phyloP scores from a whole-genome alignment of 2,797 vertebrate species.

The Poeciliopsis gracilis region DNA sequence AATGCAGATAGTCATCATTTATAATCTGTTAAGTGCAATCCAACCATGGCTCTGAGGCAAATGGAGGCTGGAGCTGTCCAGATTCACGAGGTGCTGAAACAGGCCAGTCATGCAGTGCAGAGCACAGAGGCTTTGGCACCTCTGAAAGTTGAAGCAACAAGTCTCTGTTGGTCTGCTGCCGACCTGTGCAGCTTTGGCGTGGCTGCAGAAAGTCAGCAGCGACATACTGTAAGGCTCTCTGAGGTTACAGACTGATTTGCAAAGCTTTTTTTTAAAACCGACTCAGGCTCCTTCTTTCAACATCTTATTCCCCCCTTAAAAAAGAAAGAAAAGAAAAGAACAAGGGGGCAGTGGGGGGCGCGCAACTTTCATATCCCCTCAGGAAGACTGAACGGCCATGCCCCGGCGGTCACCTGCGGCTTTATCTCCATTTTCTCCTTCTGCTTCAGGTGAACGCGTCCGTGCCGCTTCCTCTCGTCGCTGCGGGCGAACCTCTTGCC shows the following conservation, averaged over 20 bases:
- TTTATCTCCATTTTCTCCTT: slow-evolving; percentile 95
- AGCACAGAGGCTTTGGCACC: slow-evolving; percentile 58
- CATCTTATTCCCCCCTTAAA: not conserved
- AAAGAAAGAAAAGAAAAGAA: not conserved
- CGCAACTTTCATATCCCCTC: slow-evolving; percentile 80
- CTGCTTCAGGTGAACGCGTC: slow-evolving; percentile 96
- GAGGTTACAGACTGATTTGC: not conserved
- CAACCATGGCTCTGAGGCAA: slow-evolving; percentile 70
- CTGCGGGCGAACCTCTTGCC: slow-evolving; percentile 94
- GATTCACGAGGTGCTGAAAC: slow-evolving; percentile 78
- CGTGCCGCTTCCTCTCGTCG: slow-evolving; percentile 95
- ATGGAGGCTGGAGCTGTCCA: slow-evolving; percentile 82
- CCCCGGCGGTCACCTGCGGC: slow-evolving; percentile 81
- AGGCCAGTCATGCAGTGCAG: slow-evolving; percentile 75
- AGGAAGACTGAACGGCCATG: slow-evolving; percentile 83
- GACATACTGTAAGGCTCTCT: slow-evolving; percentile 61
- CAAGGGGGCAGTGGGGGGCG: too few relatives aligned
- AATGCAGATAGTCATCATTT: slow-evolving; percentile 73
- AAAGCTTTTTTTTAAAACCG: slow-evolving; percentile 12
- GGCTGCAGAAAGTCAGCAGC: slow-evolving; percentile 75
- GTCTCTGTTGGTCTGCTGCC: slow-evolving; percentile 57
- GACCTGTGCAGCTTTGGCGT: slow-evolving; percentile 69
- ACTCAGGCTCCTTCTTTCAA: slow-evolving; percentile 1
- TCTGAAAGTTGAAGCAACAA: slow-evolving; percentile 65
- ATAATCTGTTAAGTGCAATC: slow-evolving; percentile 81